Evolutionary conservation across 2,113 vertebrate genomes (phyloP), one percentile per base, ranked within the genome.

Genomic region (Pseudopodoces humilis): DNA sequence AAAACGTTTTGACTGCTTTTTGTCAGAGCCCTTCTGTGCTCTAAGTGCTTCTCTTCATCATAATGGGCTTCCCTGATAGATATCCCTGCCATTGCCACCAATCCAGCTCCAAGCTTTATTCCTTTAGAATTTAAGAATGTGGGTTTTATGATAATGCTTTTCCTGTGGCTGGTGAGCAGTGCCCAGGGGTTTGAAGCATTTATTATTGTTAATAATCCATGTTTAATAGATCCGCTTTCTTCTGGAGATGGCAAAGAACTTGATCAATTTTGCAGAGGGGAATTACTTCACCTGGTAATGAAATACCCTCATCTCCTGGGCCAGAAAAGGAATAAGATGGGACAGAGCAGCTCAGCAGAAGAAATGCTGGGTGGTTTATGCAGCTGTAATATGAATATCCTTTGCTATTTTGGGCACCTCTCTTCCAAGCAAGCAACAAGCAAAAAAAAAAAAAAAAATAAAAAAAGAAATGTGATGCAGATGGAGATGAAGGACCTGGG

Each of bases 31-130:
- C 55, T 80, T 88, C 89, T 85, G 76, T 74, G 90, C 81, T 91
- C 1, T 67, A 91, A 94, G 89, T 91, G 81, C 91, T 96, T 71
- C 83, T 96, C 52, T 94, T 94, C 84, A 60, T 88, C 71, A 74
- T 88, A 85, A 91, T 80, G 94, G 81, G 41, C 69, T 96, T 93
- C 87, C 41, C 88, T 94, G 91, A 94, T 91, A 71, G 90, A 88
- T 81, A 70, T 58, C 77, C 88, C 78, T 88, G 83, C 80, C 47
- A 62, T 19, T 68, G 67, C 67, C 87, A 84, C 83, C 83, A 76
- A 91, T 81, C 55, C 1, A 1, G 69, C 88, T 85, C 86, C 78
- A 41, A 83, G 89, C 69, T 69, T 87, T 91, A 72, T 94, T 91
- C 83, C 90, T 80, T 55, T 14, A 13, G 47, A 75, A 25, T 78